These are phyloP conservation scores for Drosophila cardini DNA, from an alignment of 1,140 invertebrate genomes.

Conservation along the genomic window DNA sequence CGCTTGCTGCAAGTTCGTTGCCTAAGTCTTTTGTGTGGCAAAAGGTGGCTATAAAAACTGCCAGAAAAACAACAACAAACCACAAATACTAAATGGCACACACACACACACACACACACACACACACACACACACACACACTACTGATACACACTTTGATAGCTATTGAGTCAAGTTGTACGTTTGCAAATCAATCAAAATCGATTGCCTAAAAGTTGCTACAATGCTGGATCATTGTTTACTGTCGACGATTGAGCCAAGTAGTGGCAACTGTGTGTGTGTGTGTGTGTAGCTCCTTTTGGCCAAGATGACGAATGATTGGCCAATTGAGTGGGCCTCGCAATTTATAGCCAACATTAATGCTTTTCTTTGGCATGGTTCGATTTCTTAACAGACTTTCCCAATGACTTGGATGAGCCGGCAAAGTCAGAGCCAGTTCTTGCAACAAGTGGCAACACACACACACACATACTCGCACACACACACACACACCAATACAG, in stretches of 20 bases:
- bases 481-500: neutral
- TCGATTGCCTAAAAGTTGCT: slow-evolving; percentile 38
- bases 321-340: slow-evolving; percentile 11
- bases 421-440: slow-evolving; percentile 37
- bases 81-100: slow-evolving; percentile 28
- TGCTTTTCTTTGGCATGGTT: slow-evolving; percentile 75
- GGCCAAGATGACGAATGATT: neutral
- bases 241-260: neutral
- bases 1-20: slow-evolving; percentile 68
- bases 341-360: slow-evolving; percentile 7
- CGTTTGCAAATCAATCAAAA: slow-evolving; percentile 48
- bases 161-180: neutral
- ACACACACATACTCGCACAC: neutral
- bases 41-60: slow-evolving; percentile 9
- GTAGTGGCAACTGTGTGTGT: neutral
- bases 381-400: slow-evolving; percentile 48
- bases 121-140: neutral
- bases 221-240: slow-evolving; percentile 18
- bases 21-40: slow-evolving; percentile 73
- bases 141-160: neutral
- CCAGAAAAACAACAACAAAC: slow-evolving; percentile 9
- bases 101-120: slow-evolving; percentile 13
- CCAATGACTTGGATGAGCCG: slow-evolving; percentile 14
- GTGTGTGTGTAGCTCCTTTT: neutral
- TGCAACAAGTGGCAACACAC: slow-evolving; percentile 9